A percentile compares a stretch with the other conserved stretches of the same genome.
Evolutionary conservation across 2,113 vertebrate genomes (phyloP).

Genomic region (Grallaria varia): DNA sequence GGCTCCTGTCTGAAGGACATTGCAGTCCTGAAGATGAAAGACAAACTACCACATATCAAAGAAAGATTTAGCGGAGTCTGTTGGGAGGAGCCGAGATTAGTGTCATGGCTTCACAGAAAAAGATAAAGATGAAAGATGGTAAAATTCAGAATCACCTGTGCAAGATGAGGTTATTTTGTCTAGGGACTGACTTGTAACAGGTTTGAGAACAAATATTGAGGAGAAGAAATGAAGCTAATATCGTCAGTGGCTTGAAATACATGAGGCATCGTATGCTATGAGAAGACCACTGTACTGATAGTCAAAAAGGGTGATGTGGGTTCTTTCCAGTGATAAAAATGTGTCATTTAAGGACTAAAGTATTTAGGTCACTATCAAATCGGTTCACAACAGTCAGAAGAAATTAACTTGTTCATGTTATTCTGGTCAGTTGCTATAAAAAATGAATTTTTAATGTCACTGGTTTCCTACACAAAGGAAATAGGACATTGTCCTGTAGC

Average conservation of each 20-base stretch:
- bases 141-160: not conserved
- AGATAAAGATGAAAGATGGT: not conserved
- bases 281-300: not conserved
- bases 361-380: not conserved
- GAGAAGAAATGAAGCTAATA: not conserved
- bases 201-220: not conserved
- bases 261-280: not conserved
- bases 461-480: not conserved
- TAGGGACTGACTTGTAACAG: not conserved
- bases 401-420: not conserved
- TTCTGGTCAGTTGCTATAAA: not conserved
- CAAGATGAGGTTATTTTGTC: not conserved
- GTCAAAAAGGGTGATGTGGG: not conserved
- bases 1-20: not conserved
- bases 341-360: not conserved
- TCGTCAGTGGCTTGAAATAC: not conserved
- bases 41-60: not conserved
- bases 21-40: not conserved
- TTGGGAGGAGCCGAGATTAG: not conserved
- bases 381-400: not conserved
- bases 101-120: not conserved
- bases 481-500: not conserved
- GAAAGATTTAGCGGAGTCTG: not conserved
- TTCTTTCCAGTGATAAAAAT: not conserved
- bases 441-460: not conserved